phyloP scores from a whole-genome alignment of 1,140 invertebrate species.

The Pseudomyrmex flavicornis region DNA sequence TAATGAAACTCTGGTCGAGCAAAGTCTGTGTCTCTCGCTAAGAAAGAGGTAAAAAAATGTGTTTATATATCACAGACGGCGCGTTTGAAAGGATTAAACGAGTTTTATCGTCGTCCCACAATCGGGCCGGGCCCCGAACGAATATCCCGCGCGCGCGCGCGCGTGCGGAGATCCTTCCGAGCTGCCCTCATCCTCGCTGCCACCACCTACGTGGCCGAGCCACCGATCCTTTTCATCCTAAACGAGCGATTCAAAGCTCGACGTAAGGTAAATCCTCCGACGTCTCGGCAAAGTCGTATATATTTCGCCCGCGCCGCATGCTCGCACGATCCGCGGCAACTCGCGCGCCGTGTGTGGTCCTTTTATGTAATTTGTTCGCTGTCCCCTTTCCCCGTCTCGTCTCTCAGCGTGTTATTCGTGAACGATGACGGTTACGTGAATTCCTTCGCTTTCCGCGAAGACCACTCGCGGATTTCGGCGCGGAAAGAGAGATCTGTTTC shows the following conservation, averaged over 20 bases:
- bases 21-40: background rate
- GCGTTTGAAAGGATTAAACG: slow-evolving; percentile 36
- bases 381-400: slow-evolving; percentile 36
- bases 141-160: slow-evolving; percentile 73
- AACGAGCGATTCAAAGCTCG: slow-evolving; percentile 81
- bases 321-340: slow-evolving; percentile 64
- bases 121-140: slow-evolving; percentile 43
- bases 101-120: slow-evolving; percentile 7
- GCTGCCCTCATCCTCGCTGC: slow-evolving; percentile 68
- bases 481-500: background rate
- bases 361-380: slow-evolving; percentile 79
- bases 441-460: slow-evolving; percentile 23
- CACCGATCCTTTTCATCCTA: slow-evolving; percentile 82
- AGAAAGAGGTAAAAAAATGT: background rate
- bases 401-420: background rate
- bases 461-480: slow-evolving; percentile 16
- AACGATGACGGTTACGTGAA: slow-evolving; percentile 57
- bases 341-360: slow-evolving; percentile 81
- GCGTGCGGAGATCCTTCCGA: slow-evolving; percentile 77
- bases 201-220: slow-evolving; percentile 79
- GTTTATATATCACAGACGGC: background rate
- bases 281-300: slow-evolving; percentile 79
- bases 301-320: slow-evolving; percentile 77
- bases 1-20: background rate
- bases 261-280: slow-evolving; percentile 79